Evolutionary conservation across 2,113 vertebrate species (phyloP), one percentile per base, ranked within the genome.

Genomic region (Hepsetus odoe): DNA sequence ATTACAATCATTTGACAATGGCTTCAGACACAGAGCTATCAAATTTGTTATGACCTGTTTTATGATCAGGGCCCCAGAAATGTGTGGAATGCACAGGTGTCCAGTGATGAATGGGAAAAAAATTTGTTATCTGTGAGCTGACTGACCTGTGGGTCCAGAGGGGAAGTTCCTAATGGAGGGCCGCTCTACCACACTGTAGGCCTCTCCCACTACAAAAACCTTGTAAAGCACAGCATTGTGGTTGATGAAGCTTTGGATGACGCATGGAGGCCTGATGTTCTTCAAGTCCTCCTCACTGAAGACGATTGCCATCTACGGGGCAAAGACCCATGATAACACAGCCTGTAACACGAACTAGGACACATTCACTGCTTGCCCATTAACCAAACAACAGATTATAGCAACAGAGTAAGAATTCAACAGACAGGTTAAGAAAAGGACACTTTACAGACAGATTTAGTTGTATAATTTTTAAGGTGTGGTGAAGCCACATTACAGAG

Each of bases 191-290:
- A 96, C 94, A 0, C 92, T 95, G 89, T 95, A 95, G 28, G 94
- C 93, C 32, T 96, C 95, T 26, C 95, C 95, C 0, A 96, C 94
- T 75, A 96, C 95, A 0, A 96, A 96, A 79, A 96, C 95, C 86
- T 96, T 96, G 84, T 96, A 95, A 3, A 96, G 90, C 59, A 95
- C 94, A 0, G 95, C 95, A 0, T 96, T 95, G 86, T 96, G 95
- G 84, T 94, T 96, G 87, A 96, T 95, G 87, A 96, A 96, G 76
- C 93, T 96, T 90, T 96, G 95, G 79, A 96, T 91, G 85, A 96
- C 95, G 0, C 95, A 96, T 0, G 95, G 95, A 0, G 94, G 94
- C 26, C 88, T 91, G 77, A 96, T 90, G 82, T 94, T 92, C n/a
- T 88, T 94, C 85, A 96, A 89, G 68, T 94, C 95, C 79, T 95